phyloP scores from a whole-genome alignment of 1,140 invertebrate genomes.

The Dendroctonus valens region DNA sequence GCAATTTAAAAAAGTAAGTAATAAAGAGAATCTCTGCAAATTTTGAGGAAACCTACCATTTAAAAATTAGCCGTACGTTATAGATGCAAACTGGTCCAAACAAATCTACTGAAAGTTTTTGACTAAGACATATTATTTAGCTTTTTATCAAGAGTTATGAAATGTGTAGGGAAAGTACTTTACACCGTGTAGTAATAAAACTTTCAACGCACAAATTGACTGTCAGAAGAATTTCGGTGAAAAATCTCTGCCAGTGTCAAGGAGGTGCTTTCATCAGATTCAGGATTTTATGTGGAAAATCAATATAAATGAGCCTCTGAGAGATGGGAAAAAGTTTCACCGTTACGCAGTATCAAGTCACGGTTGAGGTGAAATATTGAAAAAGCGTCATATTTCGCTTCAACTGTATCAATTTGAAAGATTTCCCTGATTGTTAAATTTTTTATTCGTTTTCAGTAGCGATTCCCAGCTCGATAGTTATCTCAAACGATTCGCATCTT shows the following conservation, averaged over 20 bases:
- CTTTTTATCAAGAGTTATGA: neutral
- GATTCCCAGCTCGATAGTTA: too few species aligned
- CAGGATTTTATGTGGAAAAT: slow-evolving; percentile 2
- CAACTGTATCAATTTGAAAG: neutral
- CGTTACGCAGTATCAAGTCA: slow-evolving; percentile 2
- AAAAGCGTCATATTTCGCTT: slow-evolving; percentile 1
- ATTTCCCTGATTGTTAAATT: too few species aligned
- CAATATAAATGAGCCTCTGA: slow-evolving; percentile 18
- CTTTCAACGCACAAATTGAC: slow-evolving; percentile 22
- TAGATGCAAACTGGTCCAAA: too few species aligned
- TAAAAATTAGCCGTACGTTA: too few species aligned
- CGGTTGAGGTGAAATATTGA: slow-evolving; percentile 6
- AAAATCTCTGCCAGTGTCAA: slow-evolving; percentile 18
- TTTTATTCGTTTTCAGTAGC: too few species aligned
- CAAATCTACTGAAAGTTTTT: too few species aligned
- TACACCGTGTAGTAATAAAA: slow-evolving; percentile 24
- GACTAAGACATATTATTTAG: neutral
- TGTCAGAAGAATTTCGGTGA: slow-evolving; percentile 21
- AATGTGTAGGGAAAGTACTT: slow-evolving; percentile 1
- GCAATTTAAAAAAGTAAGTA: too few species aligned
- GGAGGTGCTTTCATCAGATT: slow-evolving; percentile 8
- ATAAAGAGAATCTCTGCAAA: too few species aligned
- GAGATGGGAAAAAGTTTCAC: slow-evolving; percentile 14
- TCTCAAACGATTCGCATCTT: too few species aligned
- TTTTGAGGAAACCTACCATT: too few species aligned